phyloP scores from a whole-genome alignment of 2,113 vertebrate species.

The Ellobius talpinus region DNA sequence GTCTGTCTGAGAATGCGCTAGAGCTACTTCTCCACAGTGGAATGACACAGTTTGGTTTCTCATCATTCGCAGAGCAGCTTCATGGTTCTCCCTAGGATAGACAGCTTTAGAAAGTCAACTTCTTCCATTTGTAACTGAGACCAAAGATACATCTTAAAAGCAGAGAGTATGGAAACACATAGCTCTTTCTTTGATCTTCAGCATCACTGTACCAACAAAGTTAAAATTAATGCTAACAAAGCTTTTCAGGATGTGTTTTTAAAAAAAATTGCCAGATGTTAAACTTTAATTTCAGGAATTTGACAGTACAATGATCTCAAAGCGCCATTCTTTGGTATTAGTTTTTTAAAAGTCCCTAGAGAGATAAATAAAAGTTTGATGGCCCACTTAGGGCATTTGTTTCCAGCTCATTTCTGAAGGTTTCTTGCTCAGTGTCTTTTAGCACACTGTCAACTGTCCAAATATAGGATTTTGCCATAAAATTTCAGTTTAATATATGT shows the following conservation, averaged over 20 bases:
- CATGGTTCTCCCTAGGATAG: not conserved
- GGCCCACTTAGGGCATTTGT: not conserved
- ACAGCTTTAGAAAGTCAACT: not conserved
- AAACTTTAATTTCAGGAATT: constrained; percentile 49
- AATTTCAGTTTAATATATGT: not conserved
- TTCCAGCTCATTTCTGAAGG: not conserved
- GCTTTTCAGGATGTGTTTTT: not conserved
- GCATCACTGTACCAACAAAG: not conserved
- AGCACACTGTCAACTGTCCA: not conserved
- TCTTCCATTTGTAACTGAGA: constrained; percentile 2
- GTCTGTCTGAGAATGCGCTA: not conserved
- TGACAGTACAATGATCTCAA: not conserved
- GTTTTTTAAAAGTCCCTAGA: not conserved
- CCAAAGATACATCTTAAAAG: not conserved
- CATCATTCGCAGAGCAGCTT: not conserved
- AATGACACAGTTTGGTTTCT: not conserved
- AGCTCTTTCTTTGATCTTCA: not conserved
- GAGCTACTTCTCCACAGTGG: not conserved
- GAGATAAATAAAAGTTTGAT: not conserved
- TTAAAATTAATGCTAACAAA: constrained; percentile 44
- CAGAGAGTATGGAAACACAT: too few relatives aligned
- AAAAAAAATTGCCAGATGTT: not conserved
- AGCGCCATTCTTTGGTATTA: constrained; percentile 10
- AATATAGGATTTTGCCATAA: not conserved
- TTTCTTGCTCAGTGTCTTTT: not conserved